Base-by-base conservation (phyloP, 2,113 vertebrate genomes). In the Sisor rabdophorus region DNA sequence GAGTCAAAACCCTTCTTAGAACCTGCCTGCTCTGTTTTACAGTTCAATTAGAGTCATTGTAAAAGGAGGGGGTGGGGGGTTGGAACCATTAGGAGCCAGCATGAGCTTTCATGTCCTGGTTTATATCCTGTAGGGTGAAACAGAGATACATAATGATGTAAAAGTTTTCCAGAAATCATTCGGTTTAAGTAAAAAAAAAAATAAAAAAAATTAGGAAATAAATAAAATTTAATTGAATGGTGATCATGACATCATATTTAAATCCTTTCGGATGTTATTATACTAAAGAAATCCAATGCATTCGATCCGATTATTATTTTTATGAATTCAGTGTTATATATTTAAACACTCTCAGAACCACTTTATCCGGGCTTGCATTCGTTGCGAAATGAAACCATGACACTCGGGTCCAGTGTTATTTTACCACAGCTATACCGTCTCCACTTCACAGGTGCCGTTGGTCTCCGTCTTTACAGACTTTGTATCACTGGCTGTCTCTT, bases 351-450 rank as follows among this genome's bases (percentile, higher is more conserved):
- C 61, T 32, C 19, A 13, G 19, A 64, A 20, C 30, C 19, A 40
- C 10, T 63, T 19, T 36, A 11, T 36, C 19, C 1, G 12, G 19
- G 6, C 60, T n/a, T 12, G 30, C 11, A n/a, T 40, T n/a, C 40
- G 17, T 15, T 24, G 36, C 0, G 7, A 65, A 20, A 8, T 44
- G 7, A 65, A 65, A n/a, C 30, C 20, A 1, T n/a, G 19, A 4
- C 32, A n/a, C 32, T 22, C 28, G 10, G 59, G 28, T 12, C 19
- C 11, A 9, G 17, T n/a, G 9, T 28, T 17, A 56, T 55, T n/a
- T 67, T 74, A 93, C 93, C 89, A 89, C 86, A 81, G 90, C 92
- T 96, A 96, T 92, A 92, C 92, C 6, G 93, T 88, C n/a, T 95
- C 93, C 4, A 91, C 91, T 0, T 95, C 93, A 0, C 93, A 87